These are phyloP conservation scores for Callipepla squamata DNA, from an alignment of 2,113 vertebrate genomes.

Conservation along the genomic window DNA sequence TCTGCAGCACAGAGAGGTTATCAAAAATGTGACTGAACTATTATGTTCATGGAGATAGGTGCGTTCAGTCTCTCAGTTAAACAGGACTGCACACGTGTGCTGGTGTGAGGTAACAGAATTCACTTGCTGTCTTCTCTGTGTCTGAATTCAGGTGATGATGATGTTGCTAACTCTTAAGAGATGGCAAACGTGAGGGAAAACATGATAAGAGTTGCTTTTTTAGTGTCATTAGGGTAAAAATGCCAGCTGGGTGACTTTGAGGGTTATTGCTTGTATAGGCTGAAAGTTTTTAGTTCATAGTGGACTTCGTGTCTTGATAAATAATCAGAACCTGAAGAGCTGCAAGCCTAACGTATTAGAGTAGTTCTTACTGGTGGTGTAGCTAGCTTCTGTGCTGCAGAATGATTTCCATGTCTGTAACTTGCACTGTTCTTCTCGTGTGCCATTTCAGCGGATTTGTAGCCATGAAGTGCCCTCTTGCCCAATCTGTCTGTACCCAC, in stretches of 20 bases:
- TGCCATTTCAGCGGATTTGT: slow-evolving; percentile 87
- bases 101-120: background rate
- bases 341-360: background rate
- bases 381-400: background rate
- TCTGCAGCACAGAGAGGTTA: background rate
- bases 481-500: slow-evolving; percentile 97
- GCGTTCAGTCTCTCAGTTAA: background rate
- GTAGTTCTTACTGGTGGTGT: background rate
- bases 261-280: background rate
- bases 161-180: background rate
- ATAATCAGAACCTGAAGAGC: background rate
- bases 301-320: background rate
- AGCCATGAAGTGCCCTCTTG: slow-evolving; percentile 99
- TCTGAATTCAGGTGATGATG: background rate
- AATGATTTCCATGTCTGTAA: background rate
- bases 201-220: background rate
- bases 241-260: background rate
- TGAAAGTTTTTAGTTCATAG: background rate
- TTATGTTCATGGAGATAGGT: background rate
- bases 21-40: background rate
- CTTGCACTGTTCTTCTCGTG: background rate
- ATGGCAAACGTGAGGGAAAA: background rate
- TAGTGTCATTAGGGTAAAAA: background rate
- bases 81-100: background rate
- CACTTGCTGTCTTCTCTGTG: background rate